Base-by-base conservation (phyloP, 2,797 vertebrate genomes). In the Mycteria americana region DNA sequence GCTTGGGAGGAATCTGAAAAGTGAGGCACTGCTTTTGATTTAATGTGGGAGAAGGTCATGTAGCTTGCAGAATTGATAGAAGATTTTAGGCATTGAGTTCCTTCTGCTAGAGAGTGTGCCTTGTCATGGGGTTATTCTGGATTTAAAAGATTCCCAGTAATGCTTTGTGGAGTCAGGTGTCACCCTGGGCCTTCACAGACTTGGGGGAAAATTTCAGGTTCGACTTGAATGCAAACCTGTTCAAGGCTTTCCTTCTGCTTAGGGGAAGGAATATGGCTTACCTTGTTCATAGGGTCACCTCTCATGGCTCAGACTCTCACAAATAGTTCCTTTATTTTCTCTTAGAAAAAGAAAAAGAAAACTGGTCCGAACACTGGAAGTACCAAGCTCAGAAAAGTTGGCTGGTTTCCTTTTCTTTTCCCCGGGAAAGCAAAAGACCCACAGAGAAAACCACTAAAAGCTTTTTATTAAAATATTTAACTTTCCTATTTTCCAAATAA, bases 381-480 rank as follows among this genome's bases (percentile, higher is more conserved):
- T 84, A 62, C 35, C 33, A 30, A 11, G 19, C 89, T 79, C 75
- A 79, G 70, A 59, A 72, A 72, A 72, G 30, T 56, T 81, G 80
- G 8, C 46, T 50, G 46, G 8, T 65, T 89, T 78, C 60, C 62
- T 87, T 41, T 67, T 21, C n/a, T 65, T 59, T 83, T 72, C 50
- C 83, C 46, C 39, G 75, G 17, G 77, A 78, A 82, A 84, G 65
- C 28, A 60, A 69, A 92, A 77, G 30, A 76, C 17, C 7, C 48
- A 46, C 23, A 43, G 46, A 92, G 78, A 84, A 85, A 95, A 82
- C 80, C 72, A 86, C 72, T 88, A 72, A 91, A 83, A 91, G 82
- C 68, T 83, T 95, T 85, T 82, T 91, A 90, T 88, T 91, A 85
- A 88, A 79, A 65, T 68, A 74, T 93, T 90, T 85, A 46, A 92